Evolutionary conservation across 2,113 vertebrate species (phyloP).

Genomic region (Sciurus niger): DNA sequence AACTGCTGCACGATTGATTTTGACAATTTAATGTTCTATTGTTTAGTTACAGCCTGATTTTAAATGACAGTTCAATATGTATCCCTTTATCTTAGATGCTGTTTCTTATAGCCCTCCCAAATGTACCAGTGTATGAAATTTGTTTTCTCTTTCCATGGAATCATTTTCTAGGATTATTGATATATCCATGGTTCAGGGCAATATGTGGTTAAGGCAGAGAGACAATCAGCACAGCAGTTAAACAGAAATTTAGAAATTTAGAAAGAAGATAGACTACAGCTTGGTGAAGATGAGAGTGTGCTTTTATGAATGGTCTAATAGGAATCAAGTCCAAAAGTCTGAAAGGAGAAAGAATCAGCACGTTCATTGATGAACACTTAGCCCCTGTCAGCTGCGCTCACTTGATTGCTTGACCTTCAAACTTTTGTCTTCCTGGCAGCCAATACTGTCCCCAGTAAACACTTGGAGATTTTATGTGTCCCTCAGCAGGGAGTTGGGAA

Average conservation of each 20-base stretch:
- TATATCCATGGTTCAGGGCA: not conserved
- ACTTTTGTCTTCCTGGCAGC: not conserved
- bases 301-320: not conserved
- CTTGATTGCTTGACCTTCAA: not conserved
- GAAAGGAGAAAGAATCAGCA: not conserved
- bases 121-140: conserved; percentile 3
- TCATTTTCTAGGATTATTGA: not conserved
- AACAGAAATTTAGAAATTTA: conserved; percentile 13
- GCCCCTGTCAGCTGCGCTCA: not conserved
- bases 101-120: not conserved
- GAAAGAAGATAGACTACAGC: not conserved
- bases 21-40: conserved; percentile 10
- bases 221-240: not conserved
- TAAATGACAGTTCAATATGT: not conserved
- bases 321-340: not conserved
- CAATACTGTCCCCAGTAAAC: not conserved
- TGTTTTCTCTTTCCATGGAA: not conserved
- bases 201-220: not conserved
- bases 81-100: not conserved
- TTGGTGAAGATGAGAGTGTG: not conserved
- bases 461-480: not conserved
- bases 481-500: not conserved
- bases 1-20: not conserved
- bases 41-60: conserved; percentile 34
- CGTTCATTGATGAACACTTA: not conserved